Base-by-base conservation (phyloP, 2,888 invertebrate species). In the Scaptomyza tumidula region DNA sequence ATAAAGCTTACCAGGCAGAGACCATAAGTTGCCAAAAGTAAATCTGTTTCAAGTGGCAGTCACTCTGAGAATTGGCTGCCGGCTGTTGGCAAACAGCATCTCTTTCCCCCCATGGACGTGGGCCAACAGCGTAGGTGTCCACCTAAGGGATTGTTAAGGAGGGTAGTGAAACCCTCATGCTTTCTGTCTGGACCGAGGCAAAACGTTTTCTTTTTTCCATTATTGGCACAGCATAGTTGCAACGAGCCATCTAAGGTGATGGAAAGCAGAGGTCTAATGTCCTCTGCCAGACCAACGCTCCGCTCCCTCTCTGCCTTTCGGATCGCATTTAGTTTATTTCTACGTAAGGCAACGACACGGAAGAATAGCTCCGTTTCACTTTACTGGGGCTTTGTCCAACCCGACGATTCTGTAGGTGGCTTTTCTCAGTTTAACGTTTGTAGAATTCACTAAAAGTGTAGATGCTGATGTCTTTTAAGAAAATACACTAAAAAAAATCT, bases 171-270 rank as follows among this genome's bases (percentile, higher is more conserved):
- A 37, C 16, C 7, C 13, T 27, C 45, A 11, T 46, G 67, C 69
- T 72, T 60, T 19, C 69, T 74, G 75, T 78, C 75, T 73, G 84
- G 68, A 57, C 61, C 43, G 59, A 27, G 45, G 19, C 33, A 50
- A 63, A 65, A 59, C 71, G 66, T 44, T 71, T 70, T 63, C 56
- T 58, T 65, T 60, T 63, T 74, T 52, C 73, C 78, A 86, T 89
- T 90, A 90, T 86, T 90, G 89, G 88, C 89, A 89, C 81, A 88
- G 81, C 85, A 84, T 81, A 81, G 84, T 80, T 90, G 88, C 90
- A 90, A 55, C 72, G 64, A 67, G 64, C 58, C 73, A 59, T 53
- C 63, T 60, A 60, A 64, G 65, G 62, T 56, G 46, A 60, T 35
- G 50, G 27, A 27, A 37, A 19, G 44, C 44, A 27, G 52, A 13